A percentile compares a stretch with the other conserved stretches of the same genome.
These are phyloP conservation scores for Pomatostomus ruficeps DNA, from an alignment of 2,113 vertebrate genomes.

Conservation along the genomic window DNA sequence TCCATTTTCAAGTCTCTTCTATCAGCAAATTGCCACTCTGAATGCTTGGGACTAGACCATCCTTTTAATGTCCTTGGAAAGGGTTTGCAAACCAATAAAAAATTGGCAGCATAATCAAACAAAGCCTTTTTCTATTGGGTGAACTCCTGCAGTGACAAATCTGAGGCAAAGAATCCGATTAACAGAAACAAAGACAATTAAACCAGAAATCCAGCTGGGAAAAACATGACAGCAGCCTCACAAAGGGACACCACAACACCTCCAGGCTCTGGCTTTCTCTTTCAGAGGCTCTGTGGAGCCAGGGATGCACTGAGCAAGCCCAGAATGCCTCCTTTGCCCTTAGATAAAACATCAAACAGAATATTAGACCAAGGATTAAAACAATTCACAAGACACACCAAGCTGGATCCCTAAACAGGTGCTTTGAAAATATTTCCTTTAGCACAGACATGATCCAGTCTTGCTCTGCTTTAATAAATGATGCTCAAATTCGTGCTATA, in stretches of 20 bases:
- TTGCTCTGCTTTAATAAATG: neutral
- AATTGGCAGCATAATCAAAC: neutral
- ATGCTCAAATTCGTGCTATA: neutral
- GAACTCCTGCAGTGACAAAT: neutral
- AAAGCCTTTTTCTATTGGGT: neutral
- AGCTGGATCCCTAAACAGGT: neutral
- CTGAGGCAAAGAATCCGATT: neutral
- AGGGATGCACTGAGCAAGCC: neutral
- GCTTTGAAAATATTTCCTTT: neutral
- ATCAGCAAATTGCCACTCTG: constrained; percentile 41
- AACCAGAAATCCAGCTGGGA: neutral
- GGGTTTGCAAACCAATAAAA: neutral
- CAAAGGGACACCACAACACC: neutral
- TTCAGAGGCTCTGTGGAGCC: neutral
- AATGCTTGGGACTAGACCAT: neutral
- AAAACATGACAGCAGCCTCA: neutral
- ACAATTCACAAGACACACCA: neutral
- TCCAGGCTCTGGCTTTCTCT: neutral
- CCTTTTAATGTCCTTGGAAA: neutral
- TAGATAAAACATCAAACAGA: neutral
- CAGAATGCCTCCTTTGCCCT: neutral
- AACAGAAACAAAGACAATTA: neutral
- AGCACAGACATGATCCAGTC: neutral
- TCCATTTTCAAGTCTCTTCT: constrained; percentile 30
- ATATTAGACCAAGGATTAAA: neutral